A percentile compares a stretch with the other conserved stretches of the same genome.
Conservation (phyloP, 2,888 invertebrate genomes). For the Eupithecia tripunctaria region DNA sequence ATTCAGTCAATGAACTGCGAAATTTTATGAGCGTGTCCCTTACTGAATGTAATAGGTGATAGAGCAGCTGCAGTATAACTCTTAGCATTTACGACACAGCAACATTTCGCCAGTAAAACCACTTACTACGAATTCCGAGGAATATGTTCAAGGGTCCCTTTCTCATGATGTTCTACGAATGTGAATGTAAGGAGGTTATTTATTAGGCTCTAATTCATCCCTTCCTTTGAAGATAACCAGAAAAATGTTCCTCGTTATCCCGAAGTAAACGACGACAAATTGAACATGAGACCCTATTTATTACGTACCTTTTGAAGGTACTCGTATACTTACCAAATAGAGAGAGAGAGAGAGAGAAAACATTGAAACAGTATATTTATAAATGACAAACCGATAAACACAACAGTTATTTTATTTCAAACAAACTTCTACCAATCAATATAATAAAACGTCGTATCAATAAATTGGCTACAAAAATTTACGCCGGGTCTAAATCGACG, state of each 20-base stretch:
- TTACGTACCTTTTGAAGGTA: conserved; percentile 6
- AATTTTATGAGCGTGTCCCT: neutral
- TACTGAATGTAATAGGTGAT: neutral
- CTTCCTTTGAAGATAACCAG: conserved; percentile 39
- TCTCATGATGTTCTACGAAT: conserved; percentile 2
- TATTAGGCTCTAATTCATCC: conserved; percentile 38
- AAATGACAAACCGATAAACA: neutral
- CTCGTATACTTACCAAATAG: neutral
- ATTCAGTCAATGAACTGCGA: neutral
- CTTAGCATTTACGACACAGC: neutral
- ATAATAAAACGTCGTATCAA: conserved; percentile 18
- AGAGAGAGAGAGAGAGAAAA: too few species aligned
- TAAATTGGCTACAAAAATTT: conserved; percentile 20
- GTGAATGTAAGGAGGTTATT: conserved; percentile 17
- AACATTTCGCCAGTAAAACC: neutral
- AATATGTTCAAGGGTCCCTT: neutral
- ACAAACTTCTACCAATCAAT: conserved; percentile 26
- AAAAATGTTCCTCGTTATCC: conserved; percentile 39
- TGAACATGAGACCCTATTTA: conserved; percentile 26
- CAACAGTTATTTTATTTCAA: neutral
- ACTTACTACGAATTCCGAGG: neutral
- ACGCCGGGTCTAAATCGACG: conserved; percentile 23
- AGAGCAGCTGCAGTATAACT: neutral
- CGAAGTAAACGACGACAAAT: conserved; percentile 39
- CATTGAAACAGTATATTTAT: neutral